Evolutionary conservation across 2,888 invertebrate species (phyloP).

Genomic region (Aphrophora alni): DNA sequence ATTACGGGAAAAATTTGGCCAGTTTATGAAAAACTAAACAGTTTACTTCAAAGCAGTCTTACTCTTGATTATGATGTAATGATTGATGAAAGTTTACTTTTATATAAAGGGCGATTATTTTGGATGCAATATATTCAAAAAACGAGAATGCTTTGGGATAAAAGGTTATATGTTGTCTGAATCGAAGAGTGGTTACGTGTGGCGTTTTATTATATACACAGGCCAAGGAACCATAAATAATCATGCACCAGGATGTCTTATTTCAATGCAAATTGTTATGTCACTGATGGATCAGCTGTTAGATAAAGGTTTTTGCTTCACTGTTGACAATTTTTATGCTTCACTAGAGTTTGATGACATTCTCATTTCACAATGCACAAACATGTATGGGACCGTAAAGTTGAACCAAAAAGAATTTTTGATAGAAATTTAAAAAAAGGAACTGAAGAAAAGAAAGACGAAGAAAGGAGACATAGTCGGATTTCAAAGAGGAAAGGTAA

Average conservation of each 20-base stretch:
- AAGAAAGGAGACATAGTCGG: not conserved
- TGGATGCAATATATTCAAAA: constrained; percentile 54
- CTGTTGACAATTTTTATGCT: constrained; percentile 1
- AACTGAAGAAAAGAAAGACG: not conserved
- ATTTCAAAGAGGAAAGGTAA: not conserved
- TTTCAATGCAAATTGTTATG: constrained; percentile 43
- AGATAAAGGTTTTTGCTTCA: constrained; percentile 17
- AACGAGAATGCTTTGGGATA: constrained; percentile 52
- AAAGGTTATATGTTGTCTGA: constrained; percentile 53
- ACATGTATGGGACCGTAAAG: constrained; percentile 1
- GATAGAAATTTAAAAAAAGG: too few relatives aligned
- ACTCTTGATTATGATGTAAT: constrained; percentile 47
- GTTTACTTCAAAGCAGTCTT: constrained; percentile 41
- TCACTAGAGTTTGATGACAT: not conserved
- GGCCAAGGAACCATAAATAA: constrained; percentile 48
- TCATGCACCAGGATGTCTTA: constrained; percentile 43
- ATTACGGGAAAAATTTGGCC: constrained; percentile 39
- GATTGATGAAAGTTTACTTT: constrained; percentile 51
- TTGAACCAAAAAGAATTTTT: not conserved
- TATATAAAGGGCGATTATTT: constrained; percentile 52
- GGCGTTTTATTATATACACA: constrained; percentile 50
- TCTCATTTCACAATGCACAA: not conserved
- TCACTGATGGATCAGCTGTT: constrained; percentile 10
- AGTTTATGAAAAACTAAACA: constrained; percentile 40
- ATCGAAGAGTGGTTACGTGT: constrained; percentile 51